Evolutionary conservation across 2,797 vertebrate species (phyloP).

Genomic region (Eospalax fontanierii): DNA sequence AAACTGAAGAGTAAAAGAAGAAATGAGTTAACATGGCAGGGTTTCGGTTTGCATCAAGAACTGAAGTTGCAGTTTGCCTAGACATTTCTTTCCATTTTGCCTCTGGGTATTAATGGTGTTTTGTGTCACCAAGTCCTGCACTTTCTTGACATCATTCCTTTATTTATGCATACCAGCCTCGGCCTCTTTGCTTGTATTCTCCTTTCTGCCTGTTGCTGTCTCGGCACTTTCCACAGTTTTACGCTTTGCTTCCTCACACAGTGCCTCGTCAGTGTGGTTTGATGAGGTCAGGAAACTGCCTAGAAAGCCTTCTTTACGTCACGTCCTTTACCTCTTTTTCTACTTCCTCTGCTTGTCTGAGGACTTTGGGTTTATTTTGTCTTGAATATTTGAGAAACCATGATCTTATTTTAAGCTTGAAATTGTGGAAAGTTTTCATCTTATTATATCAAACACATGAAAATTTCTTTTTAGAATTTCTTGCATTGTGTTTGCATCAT

Average conservation of each 20-base stretch:
- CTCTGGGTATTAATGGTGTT: not conserved
- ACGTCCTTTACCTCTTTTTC: not conserved
- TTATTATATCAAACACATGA: not conserved
- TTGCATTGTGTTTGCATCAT: no score
- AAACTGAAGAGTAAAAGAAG: not conserved
- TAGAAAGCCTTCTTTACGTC: not conserved
- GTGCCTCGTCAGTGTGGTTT: not conserved
- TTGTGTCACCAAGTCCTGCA: not conserved
- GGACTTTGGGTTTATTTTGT: not conserved
- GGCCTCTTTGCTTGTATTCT: not conserved
- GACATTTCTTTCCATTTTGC: not conserved
- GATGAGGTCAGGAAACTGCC: not conserved
- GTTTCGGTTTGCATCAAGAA: not conserved
- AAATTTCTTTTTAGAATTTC: not conserved
- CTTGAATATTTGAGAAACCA: not conserved
- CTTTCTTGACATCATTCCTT: not conserved
- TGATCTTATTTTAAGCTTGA: constrained; percentile 6
- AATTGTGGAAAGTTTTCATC: not conserved
- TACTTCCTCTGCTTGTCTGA: not conserved
- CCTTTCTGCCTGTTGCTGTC: not conserved
- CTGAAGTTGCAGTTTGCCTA: not conserved
- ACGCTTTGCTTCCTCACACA: not conserved
- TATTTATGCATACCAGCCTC: not conserved
- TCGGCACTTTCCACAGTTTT: not conserved
- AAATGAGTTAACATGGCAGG: not conserved